Base-by-base conservation (phyloP, 2,888 invertebrate species). In the Thecophora atra region DNA sequence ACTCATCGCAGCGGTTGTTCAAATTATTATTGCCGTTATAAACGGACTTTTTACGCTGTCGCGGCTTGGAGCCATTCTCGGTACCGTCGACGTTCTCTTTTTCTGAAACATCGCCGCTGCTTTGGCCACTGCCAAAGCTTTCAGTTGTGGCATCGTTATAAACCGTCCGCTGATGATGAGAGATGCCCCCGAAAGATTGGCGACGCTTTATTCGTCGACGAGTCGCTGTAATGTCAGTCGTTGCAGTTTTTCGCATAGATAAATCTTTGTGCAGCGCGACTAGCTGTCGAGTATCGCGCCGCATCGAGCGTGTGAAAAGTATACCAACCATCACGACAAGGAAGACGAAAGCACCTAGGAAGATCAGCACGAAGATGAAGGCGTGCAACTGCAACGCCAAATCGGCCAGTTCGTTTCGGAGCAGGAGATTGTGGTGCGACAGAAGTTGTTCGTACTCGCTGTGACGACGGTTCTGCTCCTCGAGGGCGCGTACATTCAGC, bases 361-460 rank as follows among this genome's bases (percentile, higher is more conserved):
- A 81, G 37, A 85, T 83, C 62, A 85, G 82, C 44, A 85, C 82
- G 17, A 84, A 76, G 64, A 85, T 84, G 75, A 85, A 85, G 58
- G 84, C 85, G 73, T 84, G 90, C 66, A 94, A 87, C 0, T 90
- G 89, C 15, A 88, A 83, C 0, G 91, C 89, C 71, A 94, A 87
- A 44, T 89, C 88, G 0, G 89, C 87, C 42, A 95, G 86, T 81
- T 93, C 91, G 67, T 91, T 90, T 72, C 91, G 90, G 24, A 93
- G 85, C 75, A 88, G 87, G 71, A 90, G 85, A 87, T 94, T 91
- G 79, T 96, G 95, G 75, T 96, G 94, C 68, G 92, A 89, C 81
- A 93, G 93, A 78, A 91, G 91, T 74, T 90, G 90, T 83, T 96
- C 96, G n/a, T 93, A 88, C 77, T 93, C 93, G 77, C 90, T 90